Evolutionary conservation across 2,888 invertebrate species (phyloP).

Genomic region (Cabera pusaria): DNA sequence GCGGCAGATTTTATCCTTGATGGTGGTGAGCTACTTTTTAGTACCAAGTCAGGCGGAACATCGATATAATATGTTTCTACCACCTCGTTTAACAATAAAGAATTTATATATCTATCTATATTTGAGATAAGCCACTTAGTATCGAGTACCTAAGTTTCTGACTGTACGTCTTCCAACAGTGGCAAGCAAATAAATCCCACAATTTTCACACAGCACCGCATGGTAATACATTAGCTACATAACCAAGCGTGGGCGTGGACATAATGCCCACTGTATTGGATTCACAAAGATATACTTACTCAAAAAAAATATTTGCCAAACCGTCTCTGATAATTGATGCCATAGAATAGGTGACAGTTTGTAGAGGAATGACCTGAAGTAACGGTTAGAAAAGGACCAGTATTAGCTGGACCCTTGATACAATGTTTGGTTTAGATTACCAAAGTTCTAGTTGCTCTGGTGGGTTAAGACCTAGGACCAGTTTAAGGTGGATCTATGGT

Average conservation of each 20-base stretch:
- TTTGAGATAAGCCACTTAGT: too few relatives aligned
- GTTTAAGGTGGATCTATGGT: background rate
- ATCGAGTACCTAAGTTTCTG: too few relatives aligned
- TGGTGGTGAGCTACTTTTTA: too few relatives aligned
- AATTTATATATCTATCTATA: too few relatives aligned
- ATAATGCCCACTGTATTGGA: constrained; percentile 6
- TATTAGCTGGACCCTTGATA: background rate
- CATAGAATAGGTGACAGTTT: constrained; percentile 6
- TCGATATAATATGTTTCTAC: too few relatives aligned
- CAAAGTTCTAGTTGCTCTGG: background rate
- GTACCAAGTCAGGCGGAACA: too few relatives aligned
- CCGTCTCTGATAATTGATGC: constrained; percentile 12
- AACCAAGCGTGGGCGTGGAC: constrained; percentile 12
- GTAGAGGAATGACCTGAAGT: constrained; percentile 12
- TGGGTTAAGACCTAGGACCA: too few relatives aligned
- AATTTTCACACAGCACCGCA: constrained; percentile 5
- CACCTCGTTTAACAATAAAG: too few relatives aligned
- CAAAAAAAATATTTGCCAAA: constrained; percentile 12
- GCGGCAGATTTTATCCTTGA: too few relatives aligned
- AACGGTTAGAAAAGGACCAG: background rate
- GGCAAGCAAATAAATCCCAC: constrained; percentile 10
- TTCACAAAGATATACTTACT: constrained; percentile 8
- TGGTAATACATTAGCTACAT: constrained; percentile 12
- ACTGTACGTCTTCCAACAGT: too few relatives aligned
- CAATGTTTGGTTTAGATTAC: background rate